Base-by-base conservation (phyloP, 64 coral and sea anemone genomes). In the Dendrophyllia cribrosa region DNA sequence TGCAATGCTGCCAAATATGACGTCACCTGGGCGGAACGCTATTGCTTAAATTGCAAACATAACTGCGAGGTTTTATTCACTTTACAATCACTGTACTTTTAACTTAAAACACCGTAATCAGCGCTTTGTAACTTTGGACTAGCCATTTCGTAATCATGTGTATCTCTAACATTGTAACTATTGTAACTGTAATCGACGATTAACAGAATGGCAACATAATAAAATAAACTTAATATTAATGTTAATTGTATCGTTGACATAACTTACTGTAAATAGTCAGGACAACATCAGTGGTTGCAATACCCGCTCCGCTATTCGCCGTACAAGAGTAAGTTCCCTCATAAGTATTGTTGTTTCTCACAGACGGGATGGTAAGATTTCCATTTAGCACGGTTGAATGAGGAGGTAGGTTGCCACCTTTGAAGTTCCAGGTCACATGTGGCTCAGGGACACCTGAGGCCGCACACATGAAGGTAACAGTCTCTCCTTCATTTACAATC, bases 251-350 rank as follows among this genome's bases (percentile, higher is more conserved):
- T 4, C 13, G 3, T 72, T 3, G 10, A 25, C n/a, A 43, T 75
- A 43, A 66, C 83, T 79, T 59, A 93, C 91, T 83, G 75, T 93
- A 70, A 5, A 93, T 73, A 14, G 51, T 87, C 13, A 93, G 49
- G 14, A 47, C 75, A 11, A 77, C 91, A 55, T 59, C 87, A 21
- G 58, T 22, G 3, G 21, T 51, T 20, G 6, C 43, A 60, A 78
- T 51, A 17, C 91, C 91, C 1, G 83, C 91, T 16, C 58, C 17
- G 58, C 66, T 93, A 4, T 45, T 78, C 13, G 83, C 91, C n/a
- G 56, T 56, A 21, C 91, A 93, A 7, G 83, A 56, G 62, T 93
- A 93, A 15, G 25, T 51, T 9, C 91, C 91, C 87, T 93, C 91
- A 75, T 78, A 93, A 8, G 58, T 73, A 3, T 15, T 70, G 78